phyloP scores from a whole-genome alignment of 23 tunicate species.

The Oikopleura vanhoeffeni region DNA sequence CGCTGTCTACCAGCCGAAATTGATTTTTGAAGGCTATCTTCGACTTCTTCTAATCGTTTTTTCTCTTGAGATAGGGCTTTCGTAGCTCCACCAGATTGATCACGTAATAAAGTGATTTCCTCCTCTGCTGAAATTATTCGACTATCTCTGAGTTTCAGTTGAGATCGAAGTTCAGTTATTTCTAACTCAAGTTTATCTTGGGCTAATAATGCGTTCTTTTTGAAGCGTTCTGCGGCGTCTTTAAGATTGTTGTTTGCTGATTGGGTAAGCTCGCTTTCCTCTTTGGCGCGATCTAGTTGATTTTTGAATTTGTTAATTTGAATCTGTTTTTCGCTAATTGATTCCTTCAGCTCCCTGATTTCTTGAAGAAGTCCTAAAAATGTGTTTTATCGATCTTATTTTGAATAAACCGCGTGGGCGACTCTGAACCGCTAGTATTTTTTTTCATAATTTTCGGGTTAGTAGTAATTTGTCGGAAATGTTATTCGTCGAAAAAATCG shows the following conservation, averaged over 20 bases:
- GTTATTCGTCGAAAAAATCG: no score
- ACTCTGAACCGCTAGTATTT: no score
- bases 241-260: no score
- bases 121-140: background rate
- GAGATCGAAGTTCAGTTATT: background rate
- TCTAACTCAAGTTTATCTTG: background rate
- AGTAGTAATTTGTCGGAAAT: no score
- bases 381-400: no score
- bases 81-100: background rate
- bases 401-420: no score
- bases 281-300: background rate
- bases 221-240: no score
- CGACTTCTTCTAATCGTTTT: background rate
- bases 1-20: background rate
- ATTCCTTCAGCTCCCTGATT: background rate
- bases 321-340: background rate
- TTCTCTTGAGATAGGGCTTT: background rate
- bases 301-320: background rate
- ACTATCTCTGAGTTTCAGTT: background rate
- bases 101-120: background rate
- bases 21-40: background rate
- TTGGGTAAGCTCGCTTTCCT: background rate
- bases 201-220: no score
- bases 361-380: background rate
- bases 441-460: no score